Conservation (phyloP, 2,113 vertebrate genomes). For the Meles meles region DNA sequence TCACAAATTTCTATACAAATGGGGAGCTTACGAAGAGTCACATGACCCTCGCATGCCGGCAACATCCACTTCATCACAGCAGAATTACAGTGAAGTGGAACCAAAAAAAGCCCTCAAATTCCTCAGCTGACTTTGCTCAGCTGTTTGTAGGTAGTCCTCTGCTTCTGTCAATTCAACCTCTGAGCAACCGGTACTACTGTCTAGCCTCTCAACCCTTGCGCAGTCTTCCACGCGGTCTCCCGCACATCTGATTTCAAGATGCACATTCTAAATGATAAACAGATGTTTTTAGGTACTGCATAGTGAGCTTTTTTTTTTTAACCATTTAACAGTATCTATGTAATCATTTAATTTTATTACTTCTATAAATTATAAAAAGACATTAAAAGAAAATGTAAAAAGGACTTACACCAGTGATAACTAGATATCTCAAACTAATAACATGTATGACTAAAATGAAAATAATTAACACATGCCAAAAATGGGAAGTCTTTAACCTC, state of each 20-base stretch:
- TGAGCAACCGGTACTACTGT: background rate
- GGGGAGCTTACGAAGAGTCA: background rate
- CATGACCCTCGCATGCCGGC: background rate
- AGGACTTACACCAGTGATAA: background rate
- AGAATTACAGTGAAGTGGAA: rapidly evolving
- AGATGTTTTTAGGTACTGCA: background rate
- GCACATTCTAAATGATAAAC: background rate
- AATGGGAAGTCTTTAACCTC: background rate
- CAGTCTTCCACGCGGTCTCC: background rate
- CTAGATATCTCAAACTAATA: background rate
- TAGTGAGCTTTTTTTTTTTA: background rate
- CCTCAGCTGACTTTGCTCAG: background rate
- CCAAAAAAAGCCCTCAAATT: background rate
- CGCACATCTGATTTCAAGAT: background rate
- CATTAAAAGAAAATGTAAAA: background rate
- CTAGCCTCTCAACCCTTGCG: background rate
- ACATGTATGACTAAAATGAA: background rate
- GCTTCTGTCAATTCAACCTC: background rate
- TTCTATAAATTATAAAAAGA: background rate
- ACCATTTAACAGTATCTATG: background rate
- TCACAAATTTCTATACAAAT: background rate
- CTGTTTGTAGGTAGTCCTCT: background rate
- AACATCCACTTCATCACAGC: background rate
- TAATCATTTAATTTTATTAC: background rate
- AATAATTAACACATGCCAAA: background rate